phyloP scores from a whole-genome alignment of 2,113 vertebrate species.

The Python bivittatus region DNA sequence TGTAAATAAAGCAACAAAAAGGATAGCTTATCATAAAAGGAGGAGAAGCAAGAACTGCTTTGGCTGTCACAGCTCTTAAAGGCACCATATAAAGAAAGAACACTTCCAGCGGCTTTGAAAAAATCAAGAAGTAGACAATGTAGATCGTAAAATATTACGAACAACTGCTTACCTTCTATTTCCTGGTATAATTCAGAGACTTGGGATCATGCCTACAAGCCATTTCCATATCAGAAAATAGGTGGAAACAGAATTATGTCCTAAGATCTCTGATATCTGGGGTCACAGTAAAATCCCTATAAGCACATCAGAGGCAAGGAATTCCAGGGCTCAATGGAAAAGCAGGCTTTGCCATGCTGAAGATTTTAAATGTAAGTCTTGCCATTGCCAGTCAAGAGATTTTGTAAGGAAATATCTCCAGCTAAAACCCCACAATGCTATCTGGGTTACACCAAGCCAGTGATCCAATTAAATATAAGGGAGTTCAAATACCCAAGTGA shows the following conservation, averaged over 20 bases:
- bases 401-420: background rate
- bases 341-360: background rate
- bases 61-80: background rate
- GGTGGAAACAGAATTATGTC: background rate
- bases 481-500: background rate
- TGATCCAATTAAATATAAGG: background rate
- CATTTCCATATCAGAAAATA: background rate
- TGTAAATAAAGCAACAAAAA: constrained; percentile 1
- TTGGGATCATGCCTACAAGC: background rate
- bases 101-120: background rate
- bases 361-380: background rate
- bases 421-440: background rate
- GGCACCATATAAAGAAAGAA: background rate
- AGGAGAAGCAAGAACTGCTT: background rate
- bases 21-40: background rate
- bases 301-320: no score
- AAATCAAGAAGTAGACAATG: background rate
- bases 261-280: background rate
- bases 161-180: accelerated
- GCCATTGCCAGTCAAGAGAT: background rate
- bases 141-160: background rate
- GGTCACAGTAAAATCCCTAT: background rate
- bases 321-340: background rate
- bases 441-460: background rate
- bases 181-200: background rate